Conservation (phyloP, 2,797 vertebrate species). For the Melanotaenia nigrans region DNA sequence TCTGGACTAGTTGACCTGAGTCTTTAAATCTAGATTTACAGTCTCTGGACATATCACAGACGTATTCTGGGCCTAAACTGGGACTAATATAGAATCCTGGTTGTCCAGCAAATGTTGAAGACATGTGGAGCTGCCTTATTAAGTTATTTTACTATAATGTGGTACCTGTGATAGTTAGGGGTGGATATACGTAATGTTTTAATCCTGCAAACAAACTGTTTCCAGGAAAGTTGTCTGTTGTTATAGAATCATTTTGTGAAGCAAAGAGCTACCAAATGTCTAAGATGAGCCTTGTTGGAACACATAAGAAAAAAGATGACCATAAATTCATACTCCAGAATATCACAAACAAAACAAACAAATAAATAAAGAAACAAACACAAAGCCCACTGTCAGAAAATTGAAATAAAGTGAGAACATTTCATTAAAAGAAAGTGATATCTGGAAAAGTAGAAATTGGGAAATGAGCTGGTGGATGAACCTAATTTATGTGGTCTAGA, state of each 20-base stretch:
- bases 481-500: not conserved
- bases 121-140: not conserved
- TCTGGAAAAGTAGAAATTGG: not conserved
- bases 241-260: not conserved
- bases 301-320: not conserved
- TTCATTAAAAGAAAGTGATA: not conserved
- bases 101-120: not conserved
- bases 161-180: too few relatives aligned
- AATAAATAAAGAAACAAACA: not conserved
- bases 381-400: not conserved
- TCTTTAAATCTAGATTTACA: too few relatives aligned
- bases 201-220: not conserved
- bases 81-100: not conserved
- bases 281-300: not conserved
- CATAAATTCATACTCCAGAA: not conserved
- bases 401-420: not conserved
- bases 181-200: not conserved
- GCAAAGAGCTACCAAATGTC: not conserved
- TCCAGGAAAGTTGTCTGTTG: not conserved
- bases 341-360: too few relatives aligned
- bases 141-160: not conserved
- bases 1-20: too few relatives aligned
- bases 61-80: too few relatives aligned
- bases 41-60: too few relatives aligned
- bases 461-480: not conserved